A percentile compares a stretch with the other conserved stretches of the same genome.
These are phyloP conservation scores for Arothron firmamentum DNA, from an alignment of 2,113 vertebrate genomes.

Conservation along the genomic window DNA sequence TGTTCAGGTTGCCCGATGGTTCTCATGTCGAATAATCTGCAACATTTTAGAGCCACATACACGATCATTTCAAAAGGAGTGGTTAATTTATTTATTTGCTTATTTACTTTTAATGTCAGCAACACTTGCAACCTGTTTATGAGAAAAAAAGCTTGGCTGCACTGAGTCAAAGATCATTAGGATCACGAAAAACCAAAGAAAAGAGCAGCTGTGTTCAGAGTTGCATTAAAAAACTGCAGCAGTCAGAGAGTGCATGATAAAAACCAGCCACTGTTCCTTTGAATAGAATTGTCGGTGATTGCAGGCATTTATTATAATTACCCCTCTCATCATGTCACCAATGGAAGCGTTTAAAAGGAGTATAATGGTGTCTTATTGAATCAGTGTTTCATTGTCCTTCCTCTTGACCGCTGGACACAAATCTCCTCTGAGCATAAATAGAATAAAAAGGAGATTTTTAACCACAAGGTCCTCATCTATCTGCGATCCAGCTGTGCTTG, in stretches of 20 bases:
- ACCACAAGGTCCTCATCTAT: constrained; percentile 32
- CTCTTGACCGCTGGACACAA: constrained; percentile 46
- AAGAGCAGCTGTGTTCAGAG: constrained; percentile 54
- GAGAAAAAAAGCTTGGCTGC: neutral
- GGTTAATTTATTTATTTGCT: neutral
- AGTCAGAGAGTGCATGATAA: constrained; percentile 71
- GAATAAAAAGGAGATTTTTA: constrained; percentile 58
- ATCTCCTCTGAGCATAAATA: constrained; percentile 60
- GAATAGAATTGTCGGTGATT: constrained; percentile 88
- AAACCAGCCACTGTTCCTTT: constrained; percentile 83
- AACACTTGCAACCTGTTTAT: constrained; percentile 2
- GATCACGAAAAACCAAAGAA: constrained; percentile 40
- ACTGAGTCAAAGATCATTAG: constrained; percentile 1
- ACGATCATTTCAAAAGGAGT: constrained; percentile 22
- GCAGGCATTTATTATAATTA: constrained; percentile 95
- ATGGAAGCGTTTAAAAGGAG: constrained; percentile 86
- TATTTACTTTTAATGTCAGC: neutral
- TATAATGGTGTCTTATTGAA: constrained; percentile 91
- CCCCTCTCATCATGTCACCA: constrained; percentile 82
- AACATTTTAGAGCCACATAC: constrained; percentile 16
- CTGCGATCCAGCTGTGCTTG: constrained; percentile 3
- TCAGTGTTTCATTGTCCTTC: constrained; percentile 72
- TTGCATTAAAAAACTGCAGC: constrained; percentile 28
- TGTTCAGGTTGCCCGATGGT: constrained; percentile 10
- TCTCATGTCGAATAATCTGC: constrained; percentile 21